Evolutionary conservation across 2,113 vertebrate species (phyloP), one percentile per base, ranked within the genome.

Genomic region (Hippotragus niger): DNA sequence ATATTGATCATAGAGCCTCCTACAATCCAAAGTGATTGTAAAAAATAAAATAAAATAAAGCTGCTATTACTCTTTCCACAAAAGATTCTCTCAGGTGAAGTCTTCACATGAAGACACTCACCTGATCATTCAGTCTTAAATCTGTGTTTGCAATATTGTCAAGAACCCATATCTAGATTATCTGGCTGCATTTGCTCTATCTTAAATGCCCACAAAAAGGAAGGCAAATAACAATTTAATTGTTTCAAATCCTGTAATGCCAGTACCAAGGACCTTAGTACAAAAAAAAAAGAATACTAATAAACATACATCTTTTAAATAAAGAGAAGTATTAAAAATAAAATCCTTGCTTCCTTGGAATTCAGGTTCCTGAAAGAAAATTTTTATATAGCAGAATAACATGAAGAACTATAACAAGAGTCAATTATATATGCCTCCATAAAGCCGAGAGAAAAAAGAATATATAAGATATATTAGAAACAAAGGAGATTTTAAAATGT

Each of bases 301-400:
- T 40, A 57, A 91, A 88, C 58, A 88, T 6, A 7, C 29, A 52
- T 85, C 60, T 86, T 64, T 27, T 15, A 15, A 93, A 87, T 74
- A 84, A 82, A 86, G 9, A 86, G 80, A 17, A 74, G 27, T 31
- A 64, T 96, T 96, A 88, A 88, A 97, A 90, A 88, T 55, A 81
- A 85, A 83, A 96, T 57, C 31, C n/a, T 67, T 71, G 9, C 83
- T 92, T 92, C 94, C 36, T 91, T 57, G 11, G 33, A 94, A 90
- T 45, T 95, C 55, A 89, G 53, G 50, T 45, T 60, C 81, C 95
- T 67, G 25, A 80, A 95, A 86, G 67, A 88, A 95, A 83, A 92
- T 62, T 83, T 19, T 60, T 83, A 85, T 27, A 85, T 0, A 76
- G 47, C 21, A 96, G 67, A 81, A 94, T 17, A 86, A 55, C 45